phyloP scores from a whole-genome alignment of 2,113 vertebrate genomes.

The Monopterus albus region DNA sequence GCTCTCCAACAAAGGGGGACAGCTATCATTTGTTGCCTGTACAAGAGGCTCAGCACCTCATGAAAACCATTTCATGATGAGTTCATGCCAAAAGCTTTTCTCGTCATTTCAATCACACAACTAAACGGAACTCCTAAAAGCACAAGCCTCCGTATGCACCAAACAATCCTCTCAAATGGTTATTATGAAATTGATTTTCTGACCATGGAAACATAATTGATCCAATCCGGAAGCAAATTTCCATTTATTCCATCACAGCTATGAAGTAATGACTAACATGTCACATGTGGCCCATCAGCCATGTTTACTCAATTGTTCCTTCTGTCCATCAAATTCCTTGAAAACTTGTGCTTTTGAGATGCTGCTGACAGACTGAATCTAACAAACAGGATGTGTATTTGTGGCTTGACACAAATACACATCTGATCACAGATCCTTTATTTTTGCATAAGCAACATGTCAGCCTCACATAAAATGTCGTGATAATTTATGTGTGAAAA shows the following conservation, averaged over 20 bases:
- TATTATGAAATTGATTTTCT: slow-evolving; percentile 13
- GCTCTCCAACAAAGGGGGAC: slow-evolving; percentile 11
- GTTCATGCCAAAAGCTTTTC: slow-evolving; percentile 3
- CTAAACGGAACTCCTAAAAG: neutral
- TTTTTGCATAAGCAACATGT: too few species aligned
- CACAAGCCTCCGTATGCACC: neutral
- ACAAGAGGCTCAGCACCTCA: neutral
- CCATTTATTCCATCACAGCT: slow-evolving; percentile 3
- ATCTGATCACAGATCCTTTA: too few species aligned
- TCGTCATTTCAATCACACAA: slow-evolving; percentile 4
- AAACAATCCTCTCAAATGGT: neutral
- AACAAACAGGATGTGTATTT: neutral
- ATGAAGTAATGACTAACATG: slow-evolving; percentile 8
- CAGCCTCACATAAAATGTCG: too few species aligned
- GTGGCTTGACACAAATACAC: too few species aligned
- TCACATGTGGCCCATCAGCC: slow-evolving; percentile 12
- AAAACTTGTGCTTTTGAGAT: neutral
- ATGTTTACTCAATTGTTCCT: slow-evolving; percentile 1
- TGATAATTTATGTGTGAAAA: too few species aligned
- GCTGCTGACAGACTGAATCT: neutral
- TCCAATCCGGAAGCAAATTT: neutral
- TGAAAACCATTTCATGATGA: slow-evolving; percentile 5
- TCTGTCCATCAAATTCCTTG: neutral
- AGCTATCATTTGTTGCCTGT: slow-evolving; percentile 6
- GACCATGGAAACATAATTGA: slow-evolving; percentile 30